These are phyloP conservation scores for Rhabdornis inornatus DNA, from an alignment of 2,113 vertebrate species.

Conservation along the genomic window DNA sequence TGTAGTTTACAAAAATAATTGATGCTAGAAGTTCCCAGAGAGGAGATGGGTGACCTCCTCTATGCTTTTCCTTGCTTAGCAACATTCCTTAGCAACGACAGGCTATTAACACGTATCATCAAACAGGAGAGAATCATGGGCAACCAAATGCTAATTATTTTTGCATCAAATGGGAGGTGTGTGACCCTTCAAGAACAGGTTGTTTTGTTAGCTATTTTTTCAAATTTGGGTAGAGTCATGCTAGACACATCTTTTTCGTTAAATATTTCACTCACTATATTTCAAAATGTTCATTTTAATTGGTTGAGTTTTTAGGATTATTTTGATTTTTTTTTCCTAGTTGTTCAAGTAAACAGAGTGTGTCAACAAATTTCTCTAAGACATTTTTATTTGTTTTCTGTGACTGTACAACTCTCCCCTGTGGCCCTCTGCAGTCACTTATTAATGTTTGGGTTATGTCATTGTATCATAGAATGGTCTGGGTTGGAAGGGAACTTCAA, in stretches of 20 bases:
- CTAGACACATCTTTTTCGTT: background rate
- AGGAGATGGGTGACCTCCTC: background rate
- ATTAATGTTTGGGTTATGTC: background rate
- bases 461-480: background rate
- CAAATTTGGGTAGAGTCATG: background rate
- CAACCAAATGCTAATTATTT: background rate
- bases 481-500: background rate
- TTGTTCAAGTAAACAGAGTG: background rate
- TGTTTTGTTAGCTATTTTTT: background rate
- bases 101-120: background rate
- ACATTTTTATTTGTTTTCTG: background rate
- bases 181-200: background rate
- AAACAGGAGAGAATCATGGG: background rate
- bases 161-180: background rate
- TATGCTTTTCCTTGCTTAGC: conserved; percentile 2
- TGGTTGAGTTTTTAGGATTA: background rate
- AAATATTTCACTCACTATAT: background rate
- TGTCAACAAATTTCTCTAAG: background rate
- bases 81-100: background rate
- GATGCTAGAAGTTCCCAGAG: background rate
- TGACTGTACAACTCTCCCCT: background rate
- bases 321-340: background rate
- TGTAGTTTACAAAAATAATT: conserved; percentile 5
- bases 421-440: background rate
- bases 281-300: background rate